A percentile compares a stretch with the other conserved stretches of the same genome.
These are phyloP conservation scores for Mastomys natalensis DNA, from an alignment of 2,113 vertebrate species.

Conservation along the genomic window DNA sequence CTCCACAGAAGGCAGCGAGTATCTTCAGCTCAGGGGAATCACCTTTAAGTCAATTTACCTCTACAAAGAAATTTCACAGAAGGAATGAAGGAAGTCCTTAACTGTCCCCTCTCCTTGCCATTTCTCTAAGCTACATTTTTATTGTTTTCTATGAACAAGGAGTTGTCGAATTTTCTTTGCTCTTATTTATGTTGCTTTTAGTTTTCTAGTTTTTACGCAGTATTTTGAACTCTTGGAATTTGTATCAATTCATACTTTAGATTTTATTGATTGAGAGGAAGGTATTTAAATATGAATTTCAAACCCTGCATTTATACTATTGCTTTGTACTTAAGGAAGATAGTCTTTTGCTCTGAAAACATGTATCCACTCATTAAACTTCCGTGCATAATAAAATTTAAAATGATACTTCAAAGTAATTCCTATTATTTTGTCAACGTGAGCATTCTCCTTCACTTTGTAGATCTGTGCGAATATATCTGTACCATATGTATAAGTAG, in stretches of 20 bases:
- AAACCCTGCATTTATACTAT: not conserved
- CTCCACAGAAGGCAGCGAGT: not conserved
- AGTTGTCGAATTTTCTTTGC: not conserved
- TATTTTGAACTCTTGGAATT: not conserved
- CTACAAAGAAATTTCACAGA: not conserved
- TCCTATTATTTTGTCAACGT: not conserved
- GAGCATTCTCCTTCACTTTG: no score
- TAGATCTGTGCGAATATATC: not conserved
- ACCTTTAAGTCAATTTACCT: not conserved
- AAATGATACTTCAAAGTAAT: not conserved
- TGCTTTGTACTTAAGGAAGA: not conserved
- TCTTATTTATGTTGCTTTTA: constrained; percentile 24
- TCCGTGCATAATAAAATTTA: not conserved
- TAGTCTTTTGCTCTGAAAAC: not conserved
- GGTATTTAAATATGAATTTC: not conserved
- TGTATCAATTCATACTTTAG: not conserved
- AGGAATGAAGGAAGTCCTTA: not conserved
- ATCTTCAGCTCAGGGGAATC: not conserved
- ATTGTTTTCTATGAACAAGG: not conserved
- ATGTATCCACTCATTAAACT: not conserved
- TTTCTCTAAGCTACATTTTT: not conserved
- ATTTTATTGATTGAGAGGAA: not conserved
- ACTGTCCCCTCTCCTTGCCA: not conserved
- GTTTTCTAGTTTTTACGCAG: not conserved
- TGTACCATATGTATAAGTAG: no score